Percentiles rank a stretch among this genome's conserved stretches.
These are phyloP conservation scores for Emydocephalus ijimae DNA, from an alignment of 2,113 vertebrate genomes.

Conservation along the genomic window DNA sequence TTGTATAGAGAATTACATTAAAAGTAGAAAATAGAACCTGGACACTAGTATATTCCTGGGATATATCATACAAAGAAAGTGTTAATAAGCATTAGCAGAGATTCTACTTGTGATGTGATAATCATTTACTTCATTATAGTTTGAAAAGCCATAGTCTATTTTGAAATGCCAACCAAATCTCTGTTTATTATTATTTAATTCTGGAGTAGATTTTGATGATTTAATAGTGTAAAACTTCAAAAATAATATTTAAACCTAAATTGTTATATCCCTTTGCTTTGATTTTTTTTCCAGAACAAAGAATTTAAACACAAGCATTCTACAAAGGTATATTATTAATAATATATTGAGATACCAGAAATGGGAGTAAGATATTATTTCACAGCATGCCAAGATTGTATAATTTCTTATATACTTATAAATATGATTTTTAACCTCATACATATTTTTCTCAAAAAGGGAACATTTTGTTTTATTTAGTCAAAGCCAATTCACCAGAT, in stretches of 20 bases:
- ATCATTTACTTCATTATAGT: background rate
- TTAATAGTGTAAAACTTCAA: slow-evolving; percentile 24
- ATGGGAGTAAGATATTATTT: background rate
- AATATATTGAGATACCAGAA: slow-evolving; percentile 24
- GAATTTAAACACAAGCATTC: slow-evolving; percentile 53
- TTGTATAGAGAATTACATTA: background rate
- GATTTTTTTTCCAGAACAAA: slow-evolving; percentile 39
- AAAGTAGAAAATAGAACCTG: background rate
- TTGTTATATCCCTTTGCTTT: slow-evolving; percentile 43
- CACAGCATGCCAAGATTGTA: background rate
- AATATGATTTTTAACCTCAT: background rate
- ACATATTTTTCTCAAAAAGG: fast-evolving
- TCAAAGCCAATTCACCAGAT: background rate
- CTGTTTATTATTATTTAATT: background rate
- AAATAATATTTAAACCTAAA: slow-evolving; percentile 45
- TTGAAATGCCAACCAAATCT: background rate
- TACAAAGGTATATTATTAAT: slow-evolving; percentile 47
- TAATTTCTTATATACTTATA: slow-evolving; percentile 3
- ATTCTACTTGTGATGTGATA: background rate
- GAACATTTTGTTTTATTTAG: background rate
- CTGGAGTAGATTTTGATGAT: slow-evolving; percentile 21
- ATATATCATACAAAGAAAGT: background rate
- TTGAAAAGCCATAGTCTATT: background rate
- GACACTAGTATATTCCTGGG: background rate
- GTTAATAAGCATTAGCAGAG: fast-evolving